Base-by-base conservation (phyloP, 2,797 vertebrate species). In the Bradypus variegatus region DNA sequence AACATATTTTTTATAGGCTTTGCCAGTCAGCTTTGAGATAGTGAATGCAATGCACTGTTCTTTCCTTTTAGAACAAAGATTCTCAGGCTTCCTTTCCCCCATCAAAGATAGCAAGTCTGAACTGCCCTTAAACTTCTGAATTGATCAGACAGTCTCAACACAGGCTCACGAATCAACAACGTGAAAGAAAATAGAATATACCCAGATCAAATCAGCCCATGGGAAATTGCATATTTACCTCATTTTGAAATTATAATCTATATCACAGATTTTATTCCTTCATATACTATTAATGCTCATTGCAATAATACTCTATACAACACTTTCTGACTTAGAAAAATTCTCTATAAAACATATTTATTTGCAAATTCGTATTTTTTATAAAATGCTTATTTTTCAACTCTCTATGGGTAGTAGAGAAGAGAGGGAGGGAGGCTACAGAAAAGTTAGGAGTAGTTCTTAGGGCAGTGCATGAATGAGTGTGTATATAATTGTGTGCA, bases 21-120 rank as follows among this genome's bases (percentile, higher is more conserved):
- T 77, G 55, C 73, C 33, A 55, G 64, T 2, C 16, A 31, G 65
- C 19, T 88, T 78, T 58, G 25, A 50, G 45, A 80, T 80, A 67
- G 77, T 84, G 81, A 83, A 65, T 62, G 36, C 19, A 53, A 58
- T 79, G 38, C 53, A 65, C 29, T 31, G 76, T 27, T 23, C 53
- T 90, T 8, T 27, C 86, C 81, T 75, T 85, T 41, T 36, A 83
- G 91, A 83, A 87, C n/a, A 91, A 88, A 93, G 14, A 72, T 48
- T 48, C 60, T 50, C 16, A 36, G 29, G 31, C 48, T 90, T 50
- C 45, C 73, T 88, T 67, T 50, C 29, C 38, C 60, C 55, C 41
- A 36, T 94, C 90, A 90, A 33, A 79, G 65, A 88, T 15, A 58
- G 36, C 15, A 76, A 86, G 55, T 75, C 36, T 92, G 65, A 87